Evolutionary conservation across 92 coral and sea anemone species (phyloP).

Genomic region (Meandrina meandrites): DNA sequence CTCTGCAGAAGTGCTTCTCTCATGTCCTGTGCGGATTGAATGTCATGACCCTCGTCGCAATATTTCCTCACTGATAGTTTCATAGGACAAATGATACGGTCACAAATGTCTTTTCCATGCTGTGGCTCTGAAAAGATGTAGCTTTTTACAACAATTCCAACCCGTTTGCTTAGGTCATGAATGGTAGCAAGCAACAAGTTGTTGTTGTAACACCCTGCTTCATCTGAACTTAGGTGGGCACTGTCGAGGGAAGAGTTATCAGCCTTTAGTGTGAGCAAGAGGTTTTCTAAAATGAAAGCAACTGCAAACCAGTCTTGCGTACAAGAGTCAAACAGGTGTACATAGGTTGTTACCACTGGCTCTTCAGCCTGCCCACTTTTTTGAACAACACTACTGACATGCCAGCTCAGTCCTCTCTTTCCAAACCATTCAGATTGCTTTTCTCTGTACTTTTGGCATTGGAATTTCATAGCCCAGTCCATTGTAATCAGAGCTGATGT

Average conservation of each 20-base stretch:
- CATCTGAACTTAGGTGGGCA: conserved; percentile 55
- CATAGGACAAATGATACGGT: conserved; percentile 66
- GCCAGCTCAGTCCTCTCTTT: conserved; percentile 53
- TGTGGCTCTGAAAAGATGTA: conserved; percentile 73
- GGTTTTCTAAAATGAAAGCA: conserved; percentile 55
- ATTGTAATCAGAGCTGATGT: conserved; percentile 42
- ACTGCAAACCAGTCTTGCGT: conserved; percentile 79
- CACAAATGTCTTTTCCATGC: conserved; percentile 64
- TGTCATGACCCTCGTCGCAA: conserved; percentile 66
- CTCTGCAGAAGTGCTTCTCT: conserved; percentile 56
- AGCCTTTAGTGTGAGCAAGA: conserved; percentile 39
- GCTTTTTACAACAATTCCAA: conserved; percentile 33
- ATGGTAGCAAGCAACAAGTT: conserved; percentile 46
- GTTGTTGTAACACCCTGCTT: conserved; percentile 74
- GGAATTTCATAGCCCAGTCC: conserved; percentile 64
- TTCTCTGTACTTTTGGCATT: conserved; percentile 43
- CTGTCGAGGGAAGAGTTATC: conserved; percentile 40
- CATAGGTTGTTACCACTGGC: conserved; percentile 26
- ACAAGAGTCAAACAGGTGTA: conserved; percentile 65
- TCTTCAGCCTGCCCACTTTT: conserved; percentile 20
- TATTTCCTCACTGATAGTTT: conserved; percentile 40
- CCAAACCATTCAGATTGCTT: conserved; percentile 52
- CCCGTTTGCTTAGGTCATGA: conserved; percentile 45
- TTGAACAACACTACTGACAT: conserved; percentile 46
- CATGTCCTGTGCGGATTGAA: conserved; percentile 54